Conservation (phyloP, 37 sponge, comb jelly and placozoan genomes). For the Diacarnus erythraeanus region DNA sequence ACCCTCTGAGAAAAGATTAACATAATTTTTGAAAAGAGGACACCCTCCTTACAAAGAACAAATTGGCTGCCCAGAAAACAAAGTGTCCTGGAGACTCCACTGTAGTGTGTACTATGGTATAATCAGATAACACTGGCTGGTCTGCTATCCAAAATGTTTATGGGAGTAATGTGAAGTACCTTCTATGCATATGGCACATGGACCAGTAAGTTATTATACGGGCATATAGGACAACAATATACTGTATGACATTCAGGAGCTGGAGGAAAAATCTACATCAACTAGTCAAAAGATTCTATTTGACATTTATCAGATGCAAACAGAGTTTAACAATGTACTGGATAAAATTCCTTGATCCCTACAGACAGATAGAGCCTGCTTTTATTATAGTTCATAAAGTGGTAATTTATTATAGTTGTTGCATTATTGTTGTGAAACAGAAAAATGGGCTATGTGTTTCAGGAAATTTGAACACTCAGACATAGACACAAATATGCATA, state of each 20-base stretch:
- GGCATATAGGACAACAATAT: too few relatives aligned
- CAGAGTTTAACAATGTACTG: too few relatives aligned
- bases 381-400: background rate
- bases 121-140: background rate
- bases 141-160: background rate
- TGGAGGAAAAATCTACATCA: background rate
- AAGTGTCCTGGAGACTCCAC: too few relatives aligned
- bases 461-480: background rate
- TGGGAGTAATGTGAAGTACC: background rate
- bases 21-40: too few relatives aligned
- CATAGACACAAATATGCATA: background rate
- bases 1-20: too few relatives aligned
- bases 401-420: background rate
- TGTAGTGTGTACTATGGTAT: too few relatives aligned
- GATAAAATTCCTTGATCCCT: background rate
- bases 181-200: background rate
- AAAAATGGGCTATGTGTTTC: background rate
- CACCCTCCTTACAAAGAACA: too few relatives aligned
- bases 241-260: too few relatives aligned
- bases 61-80: too few relatives aligned
- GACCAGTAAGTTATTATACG: too few relatives aligned
- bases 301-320: conserved; percentile 6
- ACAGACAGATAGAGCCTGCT: background rate
- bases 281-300: conserved; percentile 9
- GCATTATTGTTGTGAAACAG: too few relatives aligned